These are phyloP conservation scores for Amblyraja radiata DNA, from an alignment of 2,797 vertebrate genomes.

Conservation along the genomic window DNA sequence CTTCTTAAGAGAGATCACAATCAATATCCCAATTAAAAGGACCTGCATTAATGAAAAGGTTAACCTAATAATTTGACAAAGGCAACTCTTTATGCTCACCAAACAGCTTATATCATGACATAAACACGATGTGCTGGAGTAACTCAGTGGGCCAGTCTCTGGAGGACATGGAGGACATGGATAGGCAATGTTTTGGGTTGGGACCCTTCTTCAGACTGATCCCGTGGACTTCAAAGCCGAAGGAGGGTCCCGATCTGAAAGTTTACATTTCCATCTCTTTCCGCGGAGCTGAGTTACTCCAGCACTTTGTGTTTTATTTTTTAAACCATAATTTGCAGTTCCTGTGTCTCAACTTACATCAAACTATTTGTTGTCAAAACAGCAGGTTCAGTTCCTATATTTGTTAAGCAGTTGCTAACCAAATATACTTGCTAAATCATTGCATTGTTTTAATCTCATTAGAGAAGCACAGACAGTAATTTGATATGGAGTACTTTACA, in stretches of 20 bases:
- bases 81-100: not conserved
- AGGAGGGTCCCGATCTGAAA: too few relatives aligned
- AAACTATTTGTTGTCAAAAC: not conserved
- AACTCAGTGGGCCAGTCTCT: too few relatives aligned
- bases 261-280: too few relatives aligned
- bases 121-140: too few relatives aligned
- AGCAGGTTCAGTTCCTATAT: not conserved
- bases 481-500: not conserved
- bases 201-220: too few relatives aligned
- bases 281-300: too few relatives aligned
- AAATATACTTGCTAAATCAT: not conserved
- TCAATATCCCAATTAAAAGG: not conserved
- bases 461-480: not conserved
- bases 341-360: not conserved
- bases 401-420: not conserved
- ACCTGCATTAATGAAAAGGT: not conserved
- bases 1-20: not conserved
- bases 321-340: too few relatives aligned
- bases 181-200: too few relatives aligned
- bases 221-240: too few relatives aligned
- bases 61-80: not conserved
- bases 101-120: not conserved
- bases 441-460: slow-evolving; percentile 13
- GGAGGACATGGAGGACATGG: too few relatives aligned
- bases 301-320: too few relatives aligned